Evolutionary conservation across 2,888 invertebrate genomes (phyloP), one percentile per base, ranked within the genome.

Genomic region (Orchesella flavescens): DNA sequence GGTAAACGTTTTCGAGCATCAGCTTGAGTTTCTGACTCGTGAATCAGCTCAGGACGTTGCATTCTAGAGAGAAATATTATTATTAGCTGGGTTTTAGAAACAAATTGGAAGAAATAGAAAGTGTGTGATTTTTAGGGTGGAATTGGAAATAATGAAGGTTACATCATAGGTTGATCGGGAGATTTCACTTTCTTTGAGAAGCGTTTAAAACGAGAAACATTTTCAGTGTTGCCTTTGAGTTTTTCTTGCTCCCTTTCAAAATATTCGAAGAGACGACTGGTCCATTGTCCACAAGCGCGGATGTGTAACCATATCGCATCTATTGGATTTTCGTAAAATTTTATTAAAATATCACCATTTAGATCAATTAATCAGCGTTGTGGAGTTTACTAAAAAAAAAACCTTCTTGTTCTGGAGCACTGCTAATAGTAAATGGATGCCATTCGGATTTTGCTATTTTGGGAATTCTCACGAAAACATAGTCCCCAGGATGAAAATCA

Each of bases 391-490:
- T 7, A 7, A 4, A 34, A 4, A 4, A 34, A 34, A 34, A 2
- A 91, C 96, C 95, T 92, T 95, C 94, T 90, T 96, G 95, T 90
- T 98, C 97, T 0, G 98, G 98, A 9, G 97, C 97, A 89, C 97
- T 97, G 91, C 97, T 97, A 87, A 98, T 95, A 0, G 98, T 98
- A 89, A 98, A 97, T 0, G 98, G 97, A 92, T 98, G 98, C 97
- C 97, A 98, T 91, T 98, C 98, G 89, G 96, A 96, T 80, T 93
- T 93, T 0, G 98, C 97, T 84, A 98, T 96, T 7, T 93, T 93
- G 0, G 98, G 98, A 74, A 98, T 94, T 89, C 97, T 96, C 0
- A 97, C 94, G 89, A 96, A 98, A 53, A 97, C 94, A 90, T 97
- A 98, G 91, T 98, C 98, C 0, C 98, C 98, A 0, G 98, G 96